Conservation (phyloP, 2,113 vertebrate species). For the Perca flavescens region DNA sequence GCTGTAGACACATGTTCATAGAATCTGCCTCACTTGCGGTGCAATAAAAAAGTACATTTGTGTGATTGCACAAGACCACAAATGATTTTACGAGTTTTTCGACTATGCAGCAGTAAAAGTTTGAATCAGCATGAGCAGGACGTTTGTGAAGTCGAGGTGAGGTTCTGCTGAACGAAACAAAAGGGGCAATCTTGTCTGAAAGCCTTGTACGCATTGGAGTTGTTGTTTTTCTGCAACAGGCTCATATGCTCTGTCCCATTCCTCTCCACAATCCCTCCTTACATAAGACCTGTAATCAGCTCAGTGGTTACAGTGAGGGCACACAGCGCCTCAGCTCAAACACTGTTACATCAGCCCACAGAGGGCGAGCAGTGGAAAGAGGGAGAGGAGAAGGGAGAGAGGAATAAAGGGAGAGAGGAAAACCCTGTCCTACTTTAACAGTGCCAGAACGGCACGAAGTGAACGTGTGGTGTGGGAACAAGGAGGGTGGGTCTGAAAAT, state of each 20-base stretch:
- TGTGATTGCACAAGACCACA: neutral
- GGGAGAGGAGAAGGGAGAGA: slow-evolving; percentile 14
- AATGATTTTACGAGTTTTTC: neutral
- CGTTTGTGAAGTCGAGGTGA: slow-evolving; percentile 7
- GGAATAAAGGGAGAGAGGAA: slow-evolving; percentile 59
- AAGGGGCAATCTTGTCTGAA: slow-evolving; percentile 37
- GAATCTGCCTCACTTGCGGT: neutral
- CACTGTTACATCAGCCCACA: slow-evolving; percentile 76
- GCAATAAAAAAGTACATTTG: slow-evolving; percentile 4
- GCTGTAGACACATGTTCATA: neutral
- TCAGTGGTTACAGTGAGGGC: slow-evolving; percentile 81
- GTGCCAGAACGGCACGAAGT: slow-evolving; percentile 76
- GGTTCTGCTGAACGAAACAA: slow-evolving; percentile 29
- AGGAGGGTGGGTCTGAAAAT: slow-evolving; percentile 46
- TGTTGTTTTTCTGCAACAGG: slow-evolving; percentile 65
- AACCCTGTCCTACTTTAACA: slow-evolving; percentile 81
- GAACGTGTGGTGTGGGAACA: slow-evolving; percentile 63
- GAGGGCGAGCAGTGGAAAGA: slow-evolving; percentile 43
- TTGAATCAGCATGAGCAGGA: slow-evolving; percentile 9
- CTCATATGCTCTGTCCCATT: slow-evolving; percentile 81
- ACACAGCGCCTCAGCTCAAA: slow-evolving; percentile 67
- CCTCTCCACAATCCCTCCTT: slow-evolving; percentile 79
- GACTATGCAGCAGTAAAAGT: neutral
- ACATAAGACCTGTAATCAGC: slow-evolving; percentile 86
- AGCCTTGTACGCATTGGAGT: slow-evolving; percentile 13